Conservation (phyloP, 2,797 vertebrate genomes). For the Diceros bicornis region DNA sequence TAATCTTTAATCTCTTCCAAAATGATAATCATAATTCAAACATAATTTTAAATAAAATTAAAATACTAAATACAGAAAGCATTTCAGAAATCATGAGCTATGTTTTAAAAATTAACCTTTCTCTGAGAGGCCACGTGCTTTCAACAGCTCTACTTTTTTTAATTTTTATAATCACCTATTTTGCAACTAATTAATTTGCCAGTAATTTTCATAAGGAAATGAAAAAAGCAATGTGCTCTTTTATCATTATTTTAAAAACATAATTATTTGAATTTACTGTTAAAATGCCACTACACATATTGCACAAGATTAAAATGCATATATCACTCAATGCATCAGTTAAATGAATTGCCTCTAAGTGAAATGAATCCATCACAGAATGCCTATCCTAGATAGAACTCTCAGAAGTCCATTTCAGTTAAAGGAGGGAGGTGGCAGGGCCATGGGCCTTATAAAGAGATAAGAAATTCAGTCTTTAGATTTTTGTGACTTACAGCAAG, state of each 20-base stretch:
- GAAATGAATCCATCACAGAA: slow-evolving; percentile 38
- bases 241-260: slow-evolving; percentile 70
- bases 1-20: slow-evolving; percentile 73
- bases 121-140: slow-evolving; percentile 58
- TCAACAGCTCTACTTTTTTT: slow-evolving; percentile 71
- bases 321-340: slow-evolving; percentile 1
- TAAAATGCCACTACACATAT: slow-evolving; percentile 42
- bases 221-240: slow-evolving; percentile 51
- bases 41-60: slow-evolving; percentile 61
- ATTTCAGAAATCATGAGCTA: slow-evolving; percentile 55
- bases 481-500: slow-evolving; percentile 5
- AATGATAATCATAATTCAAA: slow-evolving; percentile 67
- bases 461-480: not conserved
- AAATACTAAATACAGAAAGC: slow-evolving; percentile 72
- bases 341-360: slow-evolving; percentile 57
- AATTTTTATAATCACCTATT: slow-evolving; percentile 69
- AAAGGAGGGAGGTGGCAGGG: not conserved
- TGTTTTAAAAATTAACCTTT: slow-evolving; percentile 73
- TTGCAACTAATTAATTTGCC: slow-evolving; percentile 79
- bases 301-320: not conserved
- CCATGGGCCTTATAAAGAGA: not conserved
- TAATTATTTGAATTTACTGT: slow-evolving; percentile 71
- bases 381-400: not conserved
- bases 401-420: not conserved
- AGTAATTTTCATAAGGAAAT: slow-evolving; percentile 62